A percentile compares a stretch with the other conserved stretches of the same genome.
Conservation (phyloP, 2,797 vertebrate genomes). For the Bucorvus abyssinicus region DNA sequence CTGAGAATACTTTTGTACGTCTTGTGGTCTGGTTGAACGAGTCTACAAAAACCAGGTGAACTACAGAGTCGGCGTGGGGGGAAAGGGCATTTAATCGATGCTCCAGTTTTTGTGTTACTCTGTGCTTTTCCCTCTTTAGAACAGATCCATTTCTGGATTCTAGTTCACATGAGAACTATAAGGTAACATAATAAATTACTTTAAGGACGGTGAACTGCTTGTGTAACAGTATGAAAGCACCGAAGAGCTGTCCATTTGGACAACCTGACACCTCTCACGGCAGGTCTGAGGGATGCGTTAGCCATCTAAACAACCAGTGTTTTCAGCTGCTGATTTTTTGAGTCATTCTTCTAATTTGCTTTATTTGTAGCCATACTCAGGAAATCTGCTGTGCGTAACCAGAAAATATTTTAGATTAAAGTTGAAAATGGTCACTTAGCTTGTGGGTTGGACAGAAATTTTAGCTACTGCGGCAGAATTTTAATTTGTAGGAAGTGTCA, state of each 20-base stretch:
- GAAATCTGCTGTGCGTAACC: neutral
- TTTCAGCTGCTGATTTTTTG: neutral
- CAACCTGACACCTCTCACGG: neutral
- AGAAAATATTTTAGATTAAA: neutral
- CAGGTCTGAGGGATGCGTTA: neutral
- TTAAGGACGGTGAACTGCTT: neutral
- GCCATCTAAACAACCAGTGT: neutral
- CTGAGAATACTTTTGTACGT: accelerated
- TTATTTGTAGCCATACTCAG: neutral
- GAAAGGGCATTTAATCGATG: neutral
- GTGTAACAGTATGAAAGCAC: neutral
- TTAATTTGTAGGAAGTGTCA: neutral
- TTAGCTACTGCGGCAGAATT: neutral
- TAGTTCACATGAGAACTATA: neutral
- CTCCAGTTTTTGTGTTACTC: neutral
- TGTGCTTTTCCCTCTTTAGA: neutral
- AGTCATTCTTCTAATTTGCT: neutral
- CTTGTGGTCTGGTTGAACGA: neutral
- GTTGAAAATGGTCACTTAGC: neutral
- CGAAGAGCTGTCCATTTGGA: neutral
- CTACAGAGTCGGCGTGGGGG: accelerated
- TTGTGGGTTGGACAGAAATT: neutral
- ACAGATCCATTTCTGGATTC: neutral
- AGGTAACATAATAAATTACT: neutral
- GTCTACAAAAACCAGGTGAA: neutral